Percentiles rank a stretch among this genome's conserved stretches.
phyloP scores from a whole-genome alignment of 2,888 invertebrate genomes.

The Tanytarsus gracilentus region DNA sequence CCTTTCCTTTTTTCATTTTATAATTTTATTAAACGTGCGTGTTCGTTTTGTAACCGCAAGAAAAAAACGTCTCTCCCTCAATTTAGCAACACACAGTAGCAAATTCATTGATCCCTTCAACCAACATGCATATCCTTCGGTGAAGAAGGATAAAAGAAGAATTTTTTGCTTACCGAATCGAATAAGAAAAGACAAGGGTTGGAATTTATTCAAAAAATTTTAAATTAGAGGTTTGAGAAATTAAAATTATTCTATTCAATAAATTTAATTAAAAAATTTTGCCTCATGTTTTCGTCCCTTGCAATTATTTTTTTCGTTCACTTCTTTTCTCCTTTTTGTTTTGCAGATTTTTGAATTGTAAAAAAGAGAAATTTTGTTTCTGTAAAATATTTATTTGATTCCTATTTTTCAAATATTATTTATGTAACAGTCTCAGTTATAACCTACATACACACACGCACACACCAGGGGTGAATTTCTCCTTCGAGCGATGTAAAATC shows the following conservation, averaged over 20 bases:
- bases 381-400: constrained; percentile 29
- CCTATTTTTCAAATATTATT: constrained; percentile 22
- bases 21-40: constrained; percentile 29
- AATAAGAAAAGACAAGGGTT: not conserved
- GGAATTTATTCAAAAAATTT: too few relatives aligned
- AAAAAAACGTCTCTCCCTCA: constrained; percentile 3
- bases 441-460: not conserved
- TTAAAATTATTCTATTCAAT: too few relatives aligned
- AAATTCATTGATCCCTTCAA: too few relatives aligned
- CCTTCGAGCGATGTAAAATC: not conserved
- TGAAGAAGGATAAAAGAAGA: too few relatives aligned
- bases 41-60: constrained; percentile 16
- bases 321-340: not conserved
- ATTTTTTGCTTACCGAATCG: too few relatives aligned
- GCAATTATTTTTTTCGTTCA: too few relatives aligned
- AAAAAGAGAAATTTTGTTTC: constrained; percentile 2
- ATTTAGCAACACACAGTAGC: constrained; percentile 7
- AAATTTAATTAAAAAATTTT: not conserved
- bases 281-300: too few relatives aligned
- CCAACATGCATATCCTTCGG: too few relatives aligned
- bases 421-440: constrained; percentile 21
- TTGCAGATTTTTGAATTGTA: constrained; percentile 4
- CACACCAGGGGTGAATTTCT: not conserved
- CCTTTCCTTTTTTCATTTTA: constrained; percentile 27
- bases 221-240: too few relatives aligned